Conservation (phyloP, 1,140 invertebrate genomes). For the Penaeus indicus region DNA sequence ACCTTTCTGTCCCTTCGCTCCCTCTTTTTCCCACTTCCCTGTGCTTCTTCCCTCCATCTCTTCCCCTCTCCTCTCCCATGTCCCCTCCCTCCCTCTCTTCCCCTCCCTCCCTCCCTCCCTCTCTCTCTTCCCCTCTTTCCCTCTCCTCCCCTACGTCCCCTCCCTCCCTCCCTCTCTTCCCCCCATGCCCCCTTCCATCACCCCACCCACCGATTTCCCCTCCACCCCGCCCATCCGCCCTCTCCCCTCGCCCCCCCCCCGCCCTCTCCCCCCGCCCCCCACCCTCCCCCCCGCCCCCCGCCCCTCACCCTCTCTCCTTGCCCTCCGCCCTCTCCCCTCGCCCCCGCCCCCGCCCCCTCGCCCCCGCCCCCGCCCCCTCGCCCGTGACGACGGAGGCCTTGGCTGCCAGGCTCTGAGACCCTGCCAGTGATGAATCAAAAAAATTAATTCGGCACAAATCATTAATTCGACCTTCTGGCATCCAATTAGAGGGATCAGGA, state of each 20-base stretch:
- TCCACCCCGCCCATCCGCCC: no score
- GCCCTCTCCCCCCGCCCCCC: no score
- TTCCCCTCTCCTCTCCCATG: neutral
- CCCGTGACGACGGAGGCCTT: no score
- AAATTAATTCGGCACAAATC: conserved; percentile 45
- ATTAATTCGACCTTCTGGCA: conserved; percentile 44
- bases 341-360: no score
- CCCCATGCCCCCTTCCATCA: conserved; percentile 11
- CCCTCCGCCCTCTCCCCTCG: no score
- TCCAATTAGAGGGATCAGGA: conserved; percentile 45
- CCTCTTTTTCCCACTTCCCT: no score
- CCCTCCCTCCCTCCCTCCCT: neutral
- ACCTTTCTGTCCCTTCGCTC: neutral
- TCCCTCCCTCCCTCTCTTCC: neutral
- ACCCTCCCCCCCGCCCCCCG: no score
- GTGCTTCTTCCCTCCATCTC: no score
- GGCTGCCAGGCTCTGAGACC: no score
- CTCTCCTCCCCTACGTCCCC: neutral
- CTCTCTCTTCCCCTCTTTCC: neutral
- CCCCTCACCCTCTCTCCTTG: no score
- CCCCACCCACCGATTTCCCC: conserved; percentile 4
- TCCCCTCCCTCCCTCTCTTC: neutral
- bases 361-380: no score
- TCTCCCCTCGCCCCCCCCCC: no score
- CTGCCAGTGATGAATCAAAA: conserved; percentile 4